Base-by-base conservation (phyloP, 2,888 invertebrate genomes). In the Eumerus sabulonum region DNA sequence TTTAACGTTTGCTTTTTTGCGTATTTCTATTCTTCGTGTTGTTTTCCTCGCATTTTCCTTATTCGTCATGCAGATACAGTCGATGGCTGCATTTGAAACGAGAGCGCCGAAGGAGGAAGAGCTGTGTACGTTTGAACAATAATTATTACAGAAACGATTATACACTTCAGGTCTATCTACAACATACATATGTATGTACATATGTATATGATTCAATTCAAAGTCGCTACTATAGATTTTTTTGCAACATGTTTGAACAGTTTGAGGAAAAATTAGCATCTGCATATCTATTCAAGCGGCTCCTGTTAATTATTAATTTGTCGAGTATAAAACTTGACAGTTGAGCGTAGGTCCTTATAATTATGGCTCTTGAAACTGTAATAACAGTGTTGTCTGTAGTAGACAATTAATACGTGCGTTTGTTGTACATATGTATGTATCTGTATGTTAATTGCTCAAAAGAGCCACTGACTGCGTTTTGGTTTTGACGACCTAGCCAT, bases 51-150 rank as follows among this genome's bases (percentile, higher is more conserved):
- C 63, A 64, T 64, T 64, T 72, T 72, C 72, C 72, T 64, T 64
- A 72, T 72, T 72, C 72, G 72, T 59, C 72, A 72, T 72, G 57
- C 57, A 72, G 72, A 72, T 64, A 47, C 63, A 53, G 64, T 71
- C 42, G 48, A 54, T 53, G 50, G 56, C 62, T 48, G 56, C 27
- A 27, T 27, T 27, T 27, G 35, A 51, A 13, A 16, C 19, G 17
- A 19, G 4, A 12, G 40, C 17, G 12, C 1, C 13, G n/a, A 4
- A 27, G 48, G 19, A 17, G 45, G 50, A 42, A 18, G 40, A 42
- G 57, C 56, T 51, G 64, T 38, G 27, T 64, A 57, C 63, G 72
- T 71, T 72, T 59, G 72, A 72, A 72, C 64, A 71, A 64, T 72
- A 72, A 72, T 72, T 72, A 59, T 59, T 72, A 59, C 59, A 51